These are phyloP conservation scores for Phyllotis vaccarum DNA, from an alignment of 2,797 vertebrate species.

Conservation along the genomic window DNA sequence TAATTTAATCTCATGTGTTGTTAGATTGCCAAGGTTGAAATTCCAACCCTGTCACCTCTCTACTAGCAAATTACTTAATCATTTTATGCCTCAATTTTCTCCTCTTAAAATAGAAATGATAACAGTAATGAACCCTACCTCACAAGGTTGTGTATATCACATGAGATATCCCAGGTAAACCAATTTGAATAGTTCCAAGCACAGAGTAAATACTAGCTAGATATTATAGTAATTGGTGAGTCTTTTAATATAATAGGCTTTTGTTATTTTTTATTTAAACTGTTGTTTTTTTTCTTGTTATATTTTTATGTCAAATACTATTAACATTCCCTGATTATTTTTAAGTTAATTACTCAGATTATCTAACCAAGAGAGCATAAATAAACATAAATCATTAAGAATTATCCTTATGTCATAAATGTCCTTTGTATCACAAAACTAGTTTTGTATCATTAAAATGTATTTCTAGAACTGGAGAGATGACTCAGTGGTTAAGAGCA, in stretches of 20 bases:
- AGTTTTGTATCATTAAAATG: conserved; percentile 65
- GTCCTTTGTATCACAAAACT: conserved; percentile 34
- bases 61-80: background rate
- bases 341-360: conserved; percentile 19
- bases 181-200: background rate
- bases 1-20: conserved; percentile 12
- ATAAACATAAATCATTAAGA: conserved; percentile 14
- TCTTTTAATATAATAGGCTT: conserved; percentile 46
- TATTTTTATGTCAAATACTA: conserved; percentile 50
- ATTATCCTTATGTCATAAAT: conserved; percentile 8
- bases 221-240: conserved; percentile 17
- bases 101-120: conserved; percentile 31
- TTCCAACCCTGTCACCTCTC: background rate
- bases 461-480: background rate
- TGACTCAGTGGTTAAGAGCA: background rate
- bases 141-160: conserved; percentile 12
- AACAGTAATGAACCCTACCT: conserved; percentile 54
- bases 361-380: conserved; percentile 28
- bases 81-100: conserved; percentile 62
- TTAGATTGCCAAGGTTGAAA: conserved; percentile 10
- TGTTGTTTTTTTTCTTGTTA: conserved; percentile 47
- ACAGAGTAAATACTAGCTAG: background rate
- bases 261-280: conserved; percentile 47
- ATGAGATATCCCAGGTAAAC: background rate
- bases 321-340: conserved; percentile 40